phyloP scores from a whole-genome alignment of 2,888 invertebrate species.

The Pandemis cinnamomeana region DNA sequence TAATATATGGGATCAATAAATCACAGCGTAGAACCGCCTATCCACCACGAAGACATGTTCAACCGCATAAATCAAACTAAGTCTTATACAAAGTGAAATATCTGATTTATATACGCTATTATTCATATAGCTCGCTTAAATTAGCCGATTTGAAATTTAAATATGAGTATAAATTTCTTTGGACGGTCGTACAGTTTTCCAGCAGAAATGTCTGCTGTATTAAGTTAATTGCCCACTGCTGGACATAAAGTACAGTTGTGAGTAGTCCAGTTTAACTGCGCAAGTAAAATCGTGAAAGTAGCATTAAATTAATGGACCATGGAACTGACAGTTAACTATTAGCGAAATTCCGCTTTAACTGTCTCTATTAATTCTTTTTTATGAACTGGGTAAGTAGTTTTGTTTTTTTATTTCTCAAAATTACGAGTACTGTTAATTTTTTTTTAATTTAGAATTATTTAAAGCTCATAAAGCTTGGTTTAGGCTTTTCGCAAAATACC shows the following conservation, averaged over 20 bases:
- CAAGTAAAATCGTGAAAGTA: not conserved
- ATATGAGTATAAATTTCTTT: constrained; percentile 14
- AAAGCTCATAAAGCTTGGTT: too few species aligned
- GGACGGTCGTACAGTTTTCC: not conserved
- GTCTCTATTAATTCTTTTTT: too few species aligned
- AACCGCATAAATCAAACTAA: constrained; percentile 38
- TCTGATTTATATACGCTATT: constrained; percentile 40
- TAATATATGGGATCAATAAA: constrained; percentile 11
- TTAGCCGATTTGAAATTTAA: constrained; percentile 38
- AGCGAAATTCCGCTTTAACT: too few species aligned
- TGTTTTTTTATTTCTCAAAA: too few species aligned
- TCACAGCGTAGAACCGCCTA: constrained; percentile 33
- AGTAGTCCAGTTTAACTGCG: not conserved
- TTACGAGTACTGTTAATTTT: too few species aligned
- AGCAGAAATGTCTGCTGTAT: not conserved
- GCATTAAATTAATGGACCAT: not conserved
- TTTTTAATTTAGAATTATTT: too few species aligned
- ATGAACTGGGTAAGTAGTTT: too few species aligned
- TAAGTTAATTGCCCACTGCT: not conserved
- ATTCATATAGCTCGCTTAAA: constrained; percentile 34
- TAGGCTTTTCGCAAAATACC: too few species aligned
- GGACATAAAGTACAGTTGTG: not conserved
- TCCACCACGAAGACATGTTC: constrained; percentile 37
- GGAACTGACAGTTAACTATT: too few species aligned
- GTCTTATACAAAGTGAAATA: constrained; percentile 29